Evolutionary conservation across 2,888 invertebrate genomes (phyloP), one percentile per base, ranked within the genome.

Genomic region (Coenonympha glycerion): DNA sequence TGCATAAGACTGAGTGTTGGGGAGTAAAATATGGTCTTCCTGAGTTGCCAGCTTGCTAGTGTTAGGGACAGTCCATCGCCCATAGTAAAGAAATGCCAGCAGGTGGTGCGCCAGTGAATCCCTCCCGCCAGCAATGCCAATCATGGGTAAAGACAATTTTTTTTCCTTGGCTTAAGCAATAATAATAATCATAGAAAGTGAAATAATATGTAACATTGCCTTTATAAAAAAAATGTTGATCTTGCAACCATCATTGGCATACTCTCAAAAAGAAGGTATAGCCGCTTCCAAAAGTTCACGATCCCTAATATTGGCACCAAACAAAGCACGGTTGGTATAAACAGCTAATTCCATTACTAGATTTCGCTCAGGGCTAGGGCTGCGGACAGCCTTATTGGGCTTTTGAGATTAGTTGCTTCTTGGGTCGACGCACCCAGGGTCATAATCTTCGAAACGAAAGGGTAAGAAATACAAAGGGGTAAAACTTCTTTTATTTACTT

Each of bases 281-380:
- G 11, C 4, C 53, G 39, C 30, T 49, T 61, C 58, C 41, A 56
- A 58, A 40, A 22, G 11, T 18, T 48, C 45, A 51, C 48, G 37
- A 37, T 55, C 51, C 15, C 9, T 44, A 56, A 50, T 53, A 51
- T 53, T 52, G 56, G 49, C 41, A 50, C 52, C 53, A 57, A 56
- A 58, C 57, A 58, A 61, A 59, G 56, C 57, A 58, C 56, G 60
- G 52, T 40, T 55, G 56, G 64, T 64, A 71, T 75, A 74, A 76
- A 70, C 70, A 73, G 71, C 66, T 72, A 65, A 73, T 76, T 70
- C 68, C 71, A 75, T 77, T 77, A 75, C 64, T 66, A 65, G 67
- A 71, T 69, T 57, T 52, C 56, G 63, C 66, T 62, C 68, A 67
- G 68, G 63, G 63, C n/a, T n/a, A n/a, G n/a, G 58, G 56, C 55